phyloP scores from a whole-genome alignment of 2,888 invertebrate genomes.

The Aphelenchoides bicaudatus region DNA sequence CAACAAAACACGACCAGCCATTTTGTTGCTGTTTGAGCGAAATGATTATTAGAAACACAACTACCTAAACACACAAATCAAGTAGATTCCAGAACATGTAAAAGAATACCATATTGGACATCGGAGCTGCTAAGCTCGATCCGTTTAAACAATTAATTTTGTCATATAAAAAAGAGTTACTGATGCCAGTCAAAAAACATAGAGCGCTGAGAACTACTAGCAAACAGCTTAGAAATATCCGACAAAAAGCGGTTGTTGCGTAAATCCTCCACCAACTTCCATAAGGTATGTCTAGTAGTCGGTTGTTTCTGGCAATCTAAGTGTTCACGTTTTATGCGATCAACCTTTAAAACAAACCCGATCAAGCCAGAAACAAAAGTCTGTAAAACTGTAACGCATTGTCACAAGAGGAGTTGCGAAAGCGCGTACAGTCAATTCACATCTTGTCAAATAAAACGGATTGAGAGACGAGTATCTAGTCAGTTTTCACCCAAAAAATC shows the following conservation, averaged over 20 bases:
- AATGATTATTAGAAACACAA: conserved; percentile 9
- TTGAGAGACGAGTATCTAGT: no score
- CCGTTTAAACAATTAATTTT: conserved; percentile 22
- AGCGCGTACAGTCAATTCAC: no score
- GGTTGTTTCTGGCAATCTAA: conserved; percentile 10
- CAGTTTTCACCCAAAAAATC: no score
- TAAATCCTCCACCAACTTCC: conserved; percentile 20
- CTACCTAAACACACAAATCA: conserved; percentile 1
- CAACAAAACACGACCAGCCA: conserved; percentile 11
- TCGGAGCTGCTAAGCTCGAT: conserved; percentile 17
- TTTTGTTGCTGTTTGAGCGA: conserved; percentile 17
- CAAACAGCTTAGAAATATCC: conserved; percentile 10
- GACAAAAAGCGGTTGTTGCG: conserved; percentile 9
- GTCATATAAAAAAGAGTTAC: conserved; percentile 22
- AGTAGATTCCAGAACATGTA: background rate
- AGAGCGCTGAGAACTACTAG: conserved; percentile 21
- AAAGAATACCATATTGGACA: conserved; percentile 15
- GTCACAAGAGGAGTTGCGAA: no score
- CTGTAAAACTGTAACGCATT: no score
- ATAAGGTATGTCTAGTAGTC: conserved; percentile 18
- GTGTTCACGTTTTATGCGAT: background rate
- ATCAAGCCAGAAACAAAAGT: conserved; percentile 11
- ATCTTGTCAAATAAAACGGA: no score
- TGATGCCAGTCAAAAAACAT: conserved; percentile 28
- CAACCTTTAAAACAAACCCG: background rate